Evolutionary conservation across 2,888 invertebrate genomes (phyloP).

Genomic region (Drosophila kambysellisi): DNA sequence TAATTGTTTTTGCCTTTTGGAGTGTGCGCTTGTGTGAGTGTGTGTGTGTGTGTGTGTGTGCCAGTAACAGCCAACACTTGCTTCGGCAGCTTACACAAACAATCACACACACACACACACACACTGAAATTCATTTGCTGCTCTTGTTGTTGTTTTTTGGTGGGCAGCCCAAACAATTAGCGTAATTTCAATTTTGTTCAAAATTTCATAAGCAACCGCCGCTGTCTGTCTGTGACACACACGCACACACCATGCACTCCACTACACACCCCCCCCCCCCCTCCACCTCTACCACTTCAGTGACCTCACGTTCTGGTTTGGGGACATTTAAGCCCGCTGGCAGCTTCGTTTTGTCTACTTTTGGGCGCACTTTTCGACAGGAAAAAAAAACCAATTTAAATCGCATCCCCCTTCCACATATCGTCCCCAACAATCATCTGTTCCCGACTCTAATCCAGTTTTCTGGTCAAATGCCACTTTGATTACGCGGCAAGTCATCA

Average conservation of each 20-base stretch:
- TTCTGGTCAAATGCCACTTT: slow-evolving; percentile 15
- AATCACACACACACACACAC: slow-evolving; percentile 17
- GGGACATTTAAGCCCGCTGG: slow-evolving; percentile 33
- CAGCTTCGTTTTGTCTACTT: slow-evolving; percentile 52
- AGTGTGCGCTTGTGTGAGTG: slow-evolving; percentile 6
- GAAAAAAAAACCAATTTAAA: not conserved
- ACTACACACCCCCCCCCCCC: not conserved
- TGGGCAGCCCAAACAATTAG: slow-evolving; percentile 80
- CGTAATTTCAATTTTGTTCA: slow-evolving; percentile 84
- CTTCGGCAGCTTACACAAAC: slow-evolving; percentile 30
- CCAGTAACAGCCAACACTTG: slow-evolving; percentile 23
- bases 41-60: slow-evolving; percentile 1
- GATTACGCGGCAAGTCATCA: slow-evolving; percentile 45
- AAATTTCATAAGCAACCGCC: slow-evolving; percentile 81
- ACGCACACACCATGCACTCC: not conserved
- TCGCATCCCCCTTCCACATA: not conserved
- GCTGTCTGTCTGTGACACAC: slow-evolving; percentile 29
- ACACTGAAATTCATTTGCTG: slow-evolving; percentile 9
- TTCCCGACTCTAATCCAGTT: not conserved
- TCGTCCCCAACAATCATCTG: no score
- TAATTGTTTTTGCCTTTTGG: slow-evolving; percentile 77
- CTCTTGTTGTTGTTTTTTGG: slow-evolving; percentile 25
- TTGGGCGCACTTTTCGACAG: slow-evolving; percentile 68
- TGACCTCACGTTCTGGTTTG: slow-evolving; percentile 9
- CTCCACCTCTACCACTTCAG: no score